Evolutionary conservation across 2,888 invertebrate species (phyloP).

Genomic region (Peribatodes rhomboidaria): DNA sequence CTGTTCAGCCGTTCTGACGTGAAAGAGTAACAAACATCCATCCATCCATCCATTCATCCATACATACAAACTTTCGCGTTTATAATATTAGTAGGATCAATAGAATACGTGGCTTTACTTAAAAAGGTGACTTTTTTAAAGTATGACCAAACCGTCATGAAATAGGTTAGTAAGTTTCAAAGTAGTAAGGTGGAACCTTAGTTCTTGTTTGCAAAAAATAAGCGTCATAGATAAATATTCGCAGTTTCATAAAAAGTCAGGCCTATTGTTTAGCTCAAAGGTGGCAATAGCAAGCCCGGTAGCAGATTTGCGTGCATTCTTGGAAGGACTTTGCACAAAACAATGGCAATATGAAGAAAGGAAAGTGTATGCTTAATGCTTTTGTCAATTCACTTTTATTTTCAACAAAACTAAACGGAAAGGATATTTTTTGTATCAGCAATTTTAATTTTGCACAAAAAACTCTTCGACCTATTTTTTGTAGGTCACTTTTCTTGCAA

Average conservation of each 20-base stretch:
- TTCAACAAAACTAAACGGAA: constrained; percentile 55
- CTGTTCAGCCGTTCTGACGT: too few species aligned
- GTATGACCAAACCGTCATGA: too few species aligned
- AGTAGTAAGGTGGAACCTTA: too few species aligned
- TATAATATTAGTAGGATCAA: too few species aligned
- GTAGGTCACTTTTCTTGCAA: constrained; percentile 18
- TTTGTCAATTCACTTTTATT: constrained; percentile 51
- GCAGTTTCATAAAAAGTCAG: neutral
- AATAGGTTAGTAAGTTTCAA: neutral
- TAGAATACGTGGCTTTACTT: too few species aligned
- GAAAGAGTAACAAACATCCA: too few species aligned
- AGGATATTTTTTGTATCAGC: constrained; percentile 44
- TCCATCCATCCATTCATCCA: too few species aligned
- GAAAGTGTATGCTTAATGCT: constrained; percentile 62
- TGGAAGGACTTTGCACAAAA: constrained; percentile 76
- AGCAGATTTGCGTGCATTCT: constrained; percentile 66
- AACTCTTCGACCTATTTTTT: neutral
- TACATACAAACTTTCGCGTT: too few species aligned
- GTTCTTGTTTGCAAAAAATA: neutral
- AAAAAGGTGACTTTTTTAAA: too few species aligned
- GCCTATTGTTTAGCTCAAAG: constrained; percentile 26
- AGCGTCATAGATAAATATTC: neutral
- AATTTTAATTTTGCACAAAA: constrained; percentile 8
- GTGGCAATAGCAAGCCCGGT: constrained; percentile 51
- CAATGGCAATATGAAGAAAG: constrained; percentile 53